Conservation (phyloP, 2,888 invertebrate species). For the Exocentrus adspersus region DNA sequence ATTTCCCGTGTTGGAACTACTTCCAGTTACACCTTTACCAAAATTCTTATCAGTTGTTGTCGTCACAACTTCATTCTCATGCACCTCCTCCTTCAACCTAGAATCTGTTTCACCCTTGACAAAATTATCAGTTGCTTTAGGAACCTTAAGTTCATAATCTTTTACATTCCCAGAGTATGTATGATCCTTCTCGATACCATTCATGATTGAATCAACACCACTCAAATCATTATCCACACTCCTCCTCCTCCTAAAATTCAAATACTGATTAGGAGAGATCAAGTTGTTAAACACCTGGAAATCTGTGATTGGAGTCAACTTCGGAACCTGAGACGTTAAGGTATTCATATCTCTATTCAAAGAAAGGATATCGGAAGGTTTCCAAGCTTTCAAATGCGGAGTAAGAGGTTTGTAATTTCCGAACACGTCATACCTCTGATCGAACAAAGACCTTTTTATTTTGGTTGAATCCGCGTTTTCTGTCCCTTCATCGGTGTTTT, state of each 20-base stretch:
- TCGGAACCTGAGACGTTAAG: too few species aligned
- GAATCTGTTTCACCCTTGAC: conserved; percentile 7
- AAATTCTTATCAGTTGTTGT: conserved; percentile 3
- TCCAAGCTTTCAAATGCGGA: conserved; percentile 44
- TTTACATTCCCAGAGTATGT: conserved; percentile 17
- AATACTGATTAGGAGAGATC: conserved; percentile 21
- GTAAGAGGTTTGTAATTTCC: conserved; percentile 45
- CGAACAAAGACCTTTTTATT: conserved; percentile 35
- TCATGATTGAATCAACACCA: conserved; percentile 44
- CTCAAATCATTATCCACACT: conserved; percentile 38
- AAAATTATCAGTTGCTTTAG: conserved; percentile 22
- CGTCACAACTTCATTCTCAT: too few species aligned
- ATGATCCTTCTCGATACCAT: conserved; percentile 43
- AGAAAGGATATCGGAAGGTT: conserved; percentile 45
- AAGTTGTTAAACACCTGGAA: conserved; percentile 28
- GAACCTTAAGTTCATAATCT: conserved; percentile 20
- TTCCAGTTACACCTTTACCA: too few species aligned
- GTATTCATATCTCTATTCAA: conserved; percentile 33
- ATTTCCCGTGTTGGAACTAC: conserved; percentile 6
- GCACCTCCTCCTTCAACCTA: conserved; percentile 7
- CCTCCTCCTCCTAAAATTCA: conserved; percentile 31
- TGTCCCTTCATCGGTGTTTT: neutral
- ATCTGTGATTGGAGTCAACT: conserved; percentile 27
- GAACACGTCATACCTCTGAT: conserved; percentile 30
- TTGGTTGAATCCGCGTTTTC: neutral